Conservation (phyloP, 1,140 invertebrate genomes). For the Hetaerina americana region DNA sequence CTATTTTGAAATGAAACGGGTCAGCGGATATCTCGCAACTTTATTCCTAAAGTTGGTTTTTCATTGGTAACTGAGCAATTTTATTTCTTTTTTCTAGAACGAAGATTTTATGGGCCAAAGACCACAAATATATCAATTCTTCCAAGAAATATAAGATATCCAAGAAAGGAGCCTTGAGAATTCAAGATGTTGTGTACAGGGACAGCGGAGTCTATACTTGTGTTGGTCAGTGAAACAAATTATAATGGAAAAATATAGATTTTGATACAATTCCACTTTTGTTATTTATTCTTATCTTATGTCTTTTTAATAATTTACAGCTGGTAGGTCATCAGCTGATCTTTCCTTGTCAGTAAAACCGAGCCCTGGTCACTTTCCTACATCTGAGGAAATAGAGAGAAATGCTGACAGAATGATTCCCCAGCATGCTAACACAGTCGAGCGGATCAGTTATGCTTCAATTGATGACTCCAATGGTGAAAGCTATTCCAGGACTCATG, state of each 20-base stretch:
- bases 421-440: neutral
- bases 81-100: slow-evolving; percentile 26
- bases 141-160: slow-evolving; percentile 69
- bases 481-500: neutral
- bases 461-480: slow-evolving; percentile 10
- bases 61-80: no score
- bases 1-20: no score
- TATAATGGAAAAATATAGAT: neutral
- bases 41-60: no score
- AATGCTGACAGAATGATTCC: neutral
- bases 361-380: slow-evolving; percentile 58
- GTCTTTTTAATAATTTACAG: slow-evolving; percentile 26
- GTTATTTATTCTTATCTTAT: neutral
- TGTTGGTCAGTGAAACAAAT: slow-evolving; percentile 47
- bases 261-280: neutral
- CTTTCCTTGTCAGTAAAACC: slow-evolving; percentile 57
- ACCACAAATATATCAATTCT: slow-evolving; percentile 53
- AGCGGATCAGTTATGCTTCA: neutral
- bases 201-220: slow-evolving; percentile 76
- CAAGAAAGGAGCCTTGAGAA: slow-evolving; percentile 72
- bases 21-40: no score
- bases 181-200: slow-evolving; percentile 55
- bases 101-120: slow-evolving; percentile 69
- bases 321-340: slow-evolving; percentile 56
- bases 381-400: slow-evolving; percentile 55